These are phyloP conservation scores for Melinaea menophilus DNA, from an alignment of 2,888 invertebrate genomes.

Conservation along the genomic window DNA sequence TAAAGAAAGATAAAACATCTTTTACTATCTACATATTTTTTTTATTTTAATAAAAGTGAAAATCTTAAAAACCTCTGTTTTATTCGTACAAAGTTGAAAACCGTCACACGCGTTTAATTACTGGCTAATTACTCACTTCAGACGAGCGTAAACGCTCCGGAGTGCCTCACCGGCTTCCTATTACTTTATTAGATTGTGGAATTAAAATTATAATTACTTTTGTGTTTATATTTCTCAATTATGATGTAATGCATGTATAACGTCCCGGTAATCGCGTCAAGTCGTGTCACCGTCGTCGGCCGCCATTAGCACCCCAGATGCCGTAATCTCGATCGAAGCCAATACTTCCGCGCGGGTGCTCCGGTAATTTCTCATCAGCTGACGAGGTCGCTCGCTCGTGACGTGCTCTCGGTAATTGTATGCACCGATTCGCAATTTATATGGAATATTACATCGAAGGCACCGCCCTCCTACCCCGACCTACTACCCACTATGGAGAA, in stretches of 20 bases:
- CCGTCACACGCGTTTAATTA: conserved; percentile 46
- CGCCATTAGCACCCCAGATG: neutral
- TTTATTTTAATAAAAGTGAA: neutral
- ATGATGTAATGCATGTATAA: neutral
- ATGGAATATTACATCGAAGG: conserved; percentile 15
- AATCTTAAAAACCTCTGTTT: neutral
- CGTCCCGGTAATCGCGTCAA: too few relatives aligned
- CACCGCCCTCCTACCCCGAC: neutral
- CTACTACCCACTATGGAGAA: neutral
- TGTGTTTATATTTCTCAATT: conserved; percentile 1
- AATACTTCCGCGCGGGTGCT: conserved; percentile 60
- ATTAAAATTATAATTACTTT: conserved; percentile 7
- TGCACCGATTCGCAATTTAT: conserved; percentile 25
- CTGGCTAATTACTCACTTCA: conserved; percentile 61
- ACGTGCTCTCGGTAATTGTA: conserved; percentile 34
- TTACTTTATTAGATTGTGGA: conserved; percentile 11
- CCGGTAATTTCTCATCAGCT: conserved; percentile 68
- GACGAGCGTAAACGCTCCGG: conserved; percentile 42
- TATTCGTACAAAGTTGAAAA: conserved; percentile 13
- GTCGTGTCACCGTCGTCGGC: neutral
- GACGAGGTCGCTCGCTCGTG: conserved; percentile 44
- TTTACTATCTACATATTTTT: neutral
- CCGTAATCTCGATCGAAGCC: conserved; percentile 24
- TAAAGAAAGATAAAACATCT: neutral
- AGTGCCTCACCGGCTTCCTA: conserved; percentile 22